phyloP scores from a whole-genome alignment of 2,113 vertebrate species.

The Steatornis caripensis region DNA sequence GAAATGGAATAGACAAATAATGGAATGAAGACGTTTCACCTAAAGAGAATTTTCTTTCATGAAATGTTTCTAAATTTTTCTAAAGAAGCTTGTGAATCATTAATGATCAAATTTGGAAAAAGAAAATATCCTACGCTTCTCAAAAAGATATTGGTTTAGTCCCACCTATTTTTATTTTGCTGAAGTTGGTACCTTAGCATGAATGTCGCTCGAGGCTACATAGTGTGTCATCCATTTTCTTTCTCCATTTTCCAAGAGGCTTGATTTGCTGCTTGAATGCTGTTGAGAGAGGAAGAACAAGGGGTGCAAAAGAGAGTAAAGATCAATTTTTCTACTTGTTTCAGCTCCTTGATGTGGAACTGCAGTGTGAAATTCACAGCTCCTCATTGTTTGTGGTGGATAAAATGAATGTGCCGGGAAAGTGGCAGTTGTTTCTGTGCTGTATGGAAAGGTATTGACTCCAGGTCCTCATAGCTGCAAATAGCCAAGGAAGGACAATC shows the following conservation, averaged over 20 bases:
- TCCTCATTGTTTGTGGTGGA: background rate
- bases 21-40: background rate
- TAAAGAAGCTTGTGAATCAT: background rate
- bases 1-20: background rate
- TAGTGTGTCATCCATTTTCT: background rate
- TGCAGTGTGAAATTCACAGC: background rate
- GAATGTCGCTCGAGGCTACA: accelerated
- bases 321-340: background rate
- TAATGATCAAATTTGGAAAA: background rate
- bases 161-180: background rate
- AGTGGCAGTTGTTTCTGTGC: background rate
- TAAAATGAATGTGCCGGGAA: background rate
- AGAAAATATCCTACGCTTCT: background rate
- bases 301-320: background rate
- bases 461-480: background rate
- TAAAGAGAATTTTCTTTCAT: background rate
- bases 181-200: conserved; percentile 31
- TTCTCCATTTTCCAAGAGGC: background rate
- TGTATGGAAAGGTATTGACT: background rate
- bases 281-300: background rate
- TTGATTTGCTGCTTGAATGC: background rate
- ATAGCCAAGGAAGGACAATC: background rate
- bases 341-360: background rate
- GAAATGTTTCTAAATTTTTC: background rate
- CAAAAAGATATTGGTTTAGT: background rate